Evolutionary conservation across 2,113 vertebrate genomes (phyloP), one percentile per base, ranked within the genome.

Genomic region (Pristiophorus japonicus): DNA sequence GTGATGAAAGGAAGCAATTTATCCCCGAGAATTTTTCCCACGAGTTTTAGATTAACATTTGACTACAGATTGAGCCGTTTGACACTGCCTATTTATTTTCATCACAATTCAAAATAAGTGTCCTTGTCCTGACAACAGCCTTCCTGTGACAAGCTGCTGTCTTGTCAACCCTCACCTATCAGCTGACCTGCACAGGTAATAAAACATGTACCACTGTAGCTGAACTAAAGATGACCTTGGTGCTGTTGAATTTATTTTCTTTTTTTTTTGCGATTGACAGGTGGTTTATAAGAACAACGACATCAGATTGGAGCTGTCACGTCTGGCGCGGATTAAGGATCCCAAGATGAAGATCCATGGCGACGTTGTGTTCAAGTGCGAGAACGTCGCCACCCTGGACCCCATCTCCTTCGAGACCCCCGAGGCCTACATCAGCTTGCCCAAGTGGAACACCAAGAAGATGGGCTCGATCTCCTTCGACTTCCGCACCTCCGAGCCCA

Each of bases 251-350:
- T 94, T 38, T 47, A 24, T 67, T 73, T 70, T 84, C 0, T 81
- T 45, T 93, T 70, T 84, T 0, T 81, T 45, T 93, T 47, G n/a
- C 95, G 90, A 51, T 95, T 96, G 95, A 96, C 97, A 99, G 99
- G 99, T 99, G 97, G 99, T 99, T 96, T 99, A 99, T 97, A 99
- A 99, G 97, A 99, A 99, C 98, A 99, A 99, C 0, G 99, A 99
- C 95, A 99, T 99, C 96, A 98, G 99, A 90, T 97, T 99, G 96
- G 99, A 99, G 96, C 97, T 99, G 95, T 99, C 99, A 96, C 99
- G 99, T 94, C 97, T 99, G 96, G 99, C 99, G 95, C 98, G 98
- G 95, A 99, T 99, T 20, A 98, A 98, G 66, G 99, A 99, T 97
- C 99, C 98, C 91, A 99, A 99, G 96, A 99, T 99, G 99, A 99